A percentile compares a stretch with the other conserved stretches of the same genome.
These are phyloP conservation scores for Philaenus spumarius DNA, from an alignment of 1,140 invertebrate genomes.

Conservation along the genomic window DNA sequence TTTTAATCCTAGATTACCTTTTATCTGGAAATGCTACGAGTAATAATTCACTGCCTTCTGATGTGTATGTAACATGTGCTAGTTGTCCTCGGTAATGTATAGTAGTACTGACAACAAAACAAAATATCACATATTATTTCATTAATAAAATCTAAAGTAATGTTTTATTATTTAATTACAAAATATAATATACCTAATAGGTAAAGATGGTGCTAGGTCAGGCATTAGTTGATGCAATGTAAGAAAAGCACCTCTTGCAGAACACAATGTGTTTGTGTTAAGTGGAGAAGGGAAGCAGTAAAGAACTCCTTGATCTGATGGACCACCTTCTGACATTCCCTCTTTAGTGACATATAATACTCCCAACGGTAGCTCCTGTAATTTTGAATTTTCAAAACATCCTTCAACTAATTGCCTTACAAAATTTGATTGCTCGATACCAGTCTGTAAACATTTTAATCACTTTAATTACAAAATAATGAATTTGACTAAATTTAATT, in stretches of 20 bases:
- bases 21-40: slow-evolving; percentile 21
- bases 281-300: slow-evolving; percentile 52
- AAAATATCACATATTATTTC: background rate
- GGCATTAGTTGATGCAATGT: slow-evolving; percentile 22
- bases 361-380: slow-evolving; percentile 16
- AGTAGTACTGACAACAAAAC: slow-evolving; percentile 18
- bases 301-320: slow-evolving; percentile 55
- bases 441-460: slow-evolving; percentile 6
- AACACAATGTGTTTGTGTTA: slow-evolving; percentile 7
- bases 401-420: slow-evolving; percentile 13
- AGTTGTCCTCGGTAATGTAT: slow-evolving; percentile 15
- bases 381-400: slow-evolving; percentile 42
- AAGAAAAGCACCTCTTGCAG: slow-evolving; percentile 22
- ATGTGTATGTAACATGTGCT: slow-evolving; percentile 21
- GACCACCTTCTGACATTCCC: slow-evolving; percentile 43
- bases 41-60: slow-evolving; percentile 20
- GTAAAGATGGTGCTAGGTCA: background rate
- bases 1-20: slow-evolving; percentile 11
- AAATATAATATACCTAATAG: slow-evolving; percentile 7
- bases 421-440: slow-evolving; percentile 6
- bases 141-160: too few relatives aligned
- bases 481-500: too few relatives aligned
- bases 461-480: background rate
- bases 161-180: too few relatives aligned
- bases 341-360: slow-evolving; percentile 8